Evolutionary conservation across 1,140 invertebrate species (phyloP), one percentile per base, ranked within the genome.

Genomic region (Mya arenaria): DNA sequence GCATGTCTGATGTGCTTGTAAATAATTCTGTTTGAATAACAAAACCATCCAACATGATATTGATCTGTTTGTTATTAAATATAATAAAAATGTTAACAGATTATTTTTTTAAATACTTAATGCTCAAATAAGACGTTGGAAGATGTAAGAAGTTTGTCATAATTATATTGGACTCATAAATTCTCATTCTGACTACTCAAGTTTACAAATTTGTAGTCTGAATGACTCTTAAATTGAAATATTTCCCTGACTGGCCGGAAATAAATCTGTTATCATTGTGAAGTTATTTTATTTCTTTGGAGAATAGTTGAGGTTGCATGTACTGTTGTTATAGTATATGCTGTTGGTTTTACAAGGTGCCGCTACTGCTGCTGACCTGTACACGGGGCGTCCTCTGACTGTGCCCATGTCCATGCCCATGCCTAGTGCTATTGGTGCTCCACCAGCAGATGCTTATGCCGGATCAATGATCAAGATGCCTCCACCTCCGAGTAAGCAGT

Each of bases 401-500:
- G 36, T 63, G 5, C 48, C 62, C 56, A 74, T 84, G 37, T 68
- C 56, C 44, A 30, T 72, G 23, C 58, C 66, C 56, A 48, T 52
- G 71, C 34, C 56, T 65, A 62, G 36, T 39, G 58, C 39, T 17
- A 44, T 66, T 68, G 62, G 55, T 60, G 32, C 48, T 17, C 62
- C 52, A n/a, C 56, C 39, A 56, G 34, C 56, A 19, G 36, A 58
- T 17, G 56, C 30, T 8, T 80, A 41, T 52, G 44, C 73, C n/a
- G 60, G 55, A 15, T 39, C 34, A 23, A 63, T 75, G 39, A 41
- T 75, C 10, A 75, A 75, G 52, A 62, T 75, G 56, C 73, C 73
- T 32, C 73, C 73, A 37, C 73, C 73, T 34, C 55, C 71, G 37
- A n/a, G n/a, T n/a, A n/a, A n/a, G n/a, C n/a, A n/a, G n/a, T n/a